A percentile compares a stretch with the other conserved stretches of the same genome.
phyloP scores from a whole-genome alignment of 1,140 invertebrate genomes.

The Choristoneura fumiferana region DNA sequence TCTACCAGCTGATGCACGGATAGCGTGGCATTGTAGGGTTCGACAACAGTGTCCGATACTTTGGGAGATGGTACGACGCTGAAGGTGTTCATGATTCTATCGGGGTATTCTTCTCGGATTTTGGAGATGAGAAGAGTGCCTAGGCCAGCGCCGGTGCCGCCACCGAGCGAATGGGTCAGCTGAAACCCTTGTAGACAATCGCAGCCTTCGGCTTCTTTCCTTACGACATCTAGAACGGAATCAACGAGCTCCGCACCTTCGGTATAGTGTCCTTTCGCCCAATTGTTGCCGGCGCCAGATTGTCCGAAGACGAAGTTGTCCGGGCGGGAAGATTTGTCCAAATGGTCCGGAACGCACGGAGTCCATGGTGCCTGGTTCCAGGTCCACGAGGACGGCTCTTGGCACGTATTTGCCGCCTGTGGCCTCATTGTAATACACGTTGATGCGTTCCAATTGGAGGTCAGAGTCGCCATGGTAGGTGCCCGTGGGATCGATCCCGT shows the following conservation, averaged over 20 bases:
- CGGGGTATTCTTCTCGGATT: constrained; percentile 85
- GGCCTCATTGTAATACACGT: constrained; percentile 96
- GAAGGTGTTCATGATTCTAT: constrained; percentile 90
- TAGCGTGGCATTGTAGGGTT: constrained; percentile 88
- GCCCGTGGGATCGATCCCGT: constrained; percentile 93
- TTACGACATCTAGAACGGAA: constrained; percentile 91
- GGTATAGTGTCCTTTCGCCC: constrained; percentile 96
- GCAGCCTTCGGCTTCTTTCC: constrained; percentile 90
- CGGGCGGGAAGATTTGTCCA: constrained; percentile 88
- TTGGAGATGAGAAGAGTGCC: constrained; percentile 84
- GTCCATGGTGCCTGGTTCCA: constrained; percentile 94
- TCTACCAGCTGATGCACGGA: constrained; percentile 89
- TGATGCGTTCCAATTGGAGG: constrained; percentile 92
- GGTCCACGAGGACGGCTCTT: constrained; percentile 90
- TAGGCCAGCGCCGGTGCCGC: constrained; percentile 86
- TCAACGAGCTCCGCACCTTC: constrained; percentile 96
- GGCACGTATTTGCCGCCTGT: constrained; percentile 94
- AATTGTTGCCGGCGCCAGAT: constrained; percentile 87
- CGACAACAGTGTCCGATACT: constrained; percentile 88
- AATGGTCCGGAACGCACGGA: constrained; percentile 87
- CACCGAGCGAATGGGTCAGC: constrained; percentile 83
- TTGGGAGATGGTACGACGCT: constrained; percentile 91
- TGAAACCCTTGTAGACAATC: constrained; percentile 86
- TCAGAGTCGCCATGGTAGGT: constrained; percentile 92
- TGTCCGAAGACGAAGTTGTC: constrained; percentile 89